These are phyloP conservation scores for Shargacucullia verbasci DNA, from an alignment of 2,888 invertebrate genomes.

Conservation along the genomic window DNA sequence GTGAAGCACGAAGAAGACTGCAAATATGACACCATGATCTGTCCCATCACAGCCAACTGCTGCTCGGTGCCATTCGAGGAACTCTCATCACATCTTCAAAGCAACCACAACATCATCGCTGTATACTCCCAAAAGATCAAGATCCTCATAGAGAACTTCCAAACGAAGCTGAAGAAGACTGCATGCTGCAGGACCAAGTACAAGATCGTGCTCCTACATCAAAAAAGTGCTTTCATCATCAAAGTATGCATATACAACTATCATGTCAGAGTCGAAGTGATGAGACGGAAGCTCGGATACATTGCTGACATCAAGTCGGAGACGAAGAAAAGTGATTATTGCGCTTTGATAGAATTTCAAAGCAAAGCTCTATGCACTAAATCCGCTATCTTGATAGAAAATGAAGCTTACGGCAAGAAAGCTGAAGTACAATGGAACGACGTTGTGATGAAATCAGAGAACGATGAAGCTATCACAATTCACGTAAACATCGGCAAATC, in stretches of 20 bases:
- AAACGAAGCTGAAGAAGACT: constrained; percentile 84
- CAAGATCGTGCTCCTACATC: constrained; percentile 82
- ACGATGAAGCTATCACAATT: constrained; percentile 84
- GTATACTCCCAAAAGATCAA: constrained; percentile 86
- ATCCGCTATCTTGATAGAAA: constrained; percentile 83
- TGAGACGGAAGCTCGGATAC: constrained; percentile 83
- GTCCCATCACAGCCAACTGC: constrained; percentile 84
- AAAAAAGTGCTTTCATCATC: constrained; percentile 85
- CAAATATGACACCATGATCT: constrained; percentile 83
- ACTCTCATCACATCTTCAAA: constrained; percentile 79
- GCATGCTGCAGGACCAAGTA: constrained; percentile 86
- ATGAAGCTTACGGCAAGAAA: constrained; percentile 84
- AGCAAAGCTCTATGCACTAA: constrained; percentile 83
- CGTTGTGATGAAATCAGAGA: constrained; percentile 81
- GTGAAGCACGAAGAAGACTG: constrained; percentile 84
- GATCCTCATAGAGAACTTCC: constrained; percentile 86
- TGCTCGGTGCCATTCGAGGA: constrained; percentile 82
- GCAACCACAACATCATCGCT: constrained; percentile 82
- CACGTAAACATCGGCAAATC: constrained; percentile 84
- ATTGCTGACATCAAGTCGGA: constrained; percentile 79
- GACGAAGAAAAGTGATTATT: constrained; percentile 82
- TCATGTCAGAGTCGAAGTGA: constrained; percentile 83
- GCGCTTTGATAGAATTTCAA: constrained; percentile 84
- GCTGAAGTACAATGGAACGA: constrained; percentile 86
- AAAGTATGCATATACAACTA: constrained; percentile 87